A percentile compares a stretch with the other conserved stretches of the same genome.
Conservation (phyloP, 2,113 vertebrate species). For the Calidris pygmaea region DNA sequence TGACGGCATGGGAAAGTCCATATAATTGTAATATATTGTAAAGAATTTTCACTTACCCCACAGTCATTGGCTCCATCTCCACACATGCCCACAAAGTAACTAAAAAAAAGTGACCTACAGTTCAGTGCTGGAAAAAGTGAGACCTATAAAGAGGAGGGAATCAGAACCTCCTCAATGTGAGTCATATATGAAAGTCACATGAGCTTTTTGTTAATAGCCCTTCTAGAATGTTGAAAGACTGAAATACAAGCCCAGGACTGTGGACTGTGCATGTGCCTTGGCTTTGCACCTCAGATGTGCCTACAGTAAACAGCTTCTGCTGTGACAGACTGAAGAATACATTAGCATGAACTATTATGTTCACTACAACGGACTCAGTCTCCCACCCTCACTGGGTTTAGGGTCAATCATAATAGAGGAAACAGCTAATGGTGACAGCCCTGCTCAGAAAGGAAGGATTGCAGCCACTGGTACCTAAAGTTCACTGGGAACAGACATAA, state of each 20-base stretch:
- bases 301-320: background rate
- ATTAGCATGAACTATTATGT: background rate
- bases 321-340: background rate
- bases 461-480: background rate
- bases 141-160: background rate
- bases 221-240: background rate
- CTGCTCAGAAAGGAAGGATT: background rate
- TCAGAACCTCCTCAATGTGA: background rate
- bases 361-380: background rate
- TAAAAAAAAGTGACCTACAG: conserved; percentile 20
- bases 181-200: background rate
- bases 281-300: background rate
- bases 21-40: background rate
- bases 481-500: background rate
- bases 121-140: background rate
- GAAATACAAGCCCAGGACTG: background rate
- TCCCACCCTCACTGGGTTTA: background rate
- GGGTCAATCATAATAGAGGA: background rate
- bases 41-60: conserved; percentile 72
- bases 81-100: conserved; percentile 84
- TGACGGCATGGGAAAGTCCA: background rate
- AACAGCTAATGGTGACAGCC: background rate
- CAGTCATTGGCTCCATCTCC: conserved; percentile 85
- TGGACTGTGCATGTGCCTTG: background rate
- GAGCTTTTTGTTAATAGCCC: background rate